Conservation (phyloP, 2,113 vertebrate species). For the Steatornis caripensis region DNA sequence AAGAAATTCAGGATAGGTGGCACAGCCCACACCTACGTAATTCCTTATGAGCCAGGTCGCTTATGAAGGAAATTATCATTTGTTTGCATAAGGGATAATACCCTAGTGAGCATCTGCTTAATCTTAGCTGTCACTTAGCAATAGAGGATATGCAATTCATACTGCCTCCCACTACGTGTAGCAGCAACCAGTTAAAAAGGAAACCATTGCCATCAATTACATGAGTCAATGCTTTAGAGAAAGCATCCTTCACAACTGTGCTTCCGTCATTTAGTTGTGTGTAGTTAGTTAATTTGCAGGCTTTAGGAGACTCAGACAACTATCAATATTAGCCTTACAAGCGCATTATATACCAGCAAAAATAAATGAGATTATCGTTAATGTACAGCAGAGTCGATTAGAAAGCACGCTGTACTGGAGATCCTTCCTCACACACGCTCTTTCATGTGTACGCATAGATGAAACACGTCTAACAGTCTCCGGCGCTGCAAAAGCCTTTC, state of each 20-base stretch:
- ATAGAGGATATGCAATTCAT: neutral
- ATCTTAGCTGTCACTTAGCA: constrained; percentile 43
- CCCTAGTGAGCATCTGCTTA: constrained; percentile 48
- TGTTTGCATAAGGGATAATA: constrained; percentile 42
- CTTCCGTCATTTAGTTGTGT: neutral
- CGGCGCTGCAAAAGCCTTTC: neutral
- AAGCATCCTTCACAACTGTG: constrained; percentile 5
- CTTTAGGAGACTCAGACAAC: neutral
- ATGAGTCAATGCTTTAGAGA: neutral
- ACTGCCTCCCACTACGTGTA: neutral
- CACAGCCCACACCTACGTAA: neutral
- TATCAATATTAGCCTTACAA: neutral
- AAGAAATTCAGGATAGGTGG: neutral
- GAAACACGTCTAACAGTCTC: neutral
- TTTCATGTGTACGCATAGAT: accelerated
- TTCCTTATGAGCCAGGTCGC: neutral
- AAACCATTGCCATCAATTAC: neutral
- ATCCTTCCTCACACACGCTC: accelerated
- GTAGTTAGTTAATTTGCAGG: constrained; percentile 29
- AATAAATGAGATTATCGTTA: neutral
- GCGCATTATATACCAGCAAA: neutral
- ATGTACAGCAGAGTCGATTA: neutral
- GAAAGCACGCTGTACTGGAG: neutral
- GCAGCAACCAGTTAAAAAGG: neutral
- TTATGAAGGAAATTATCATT: neutral